Percentiles rank a stretch among this genome's conserved stretches.
phyloP scores from a whole-genome alignment of 2,797 vertebrate genomes.

The Antennarius maculatus region DNA sequence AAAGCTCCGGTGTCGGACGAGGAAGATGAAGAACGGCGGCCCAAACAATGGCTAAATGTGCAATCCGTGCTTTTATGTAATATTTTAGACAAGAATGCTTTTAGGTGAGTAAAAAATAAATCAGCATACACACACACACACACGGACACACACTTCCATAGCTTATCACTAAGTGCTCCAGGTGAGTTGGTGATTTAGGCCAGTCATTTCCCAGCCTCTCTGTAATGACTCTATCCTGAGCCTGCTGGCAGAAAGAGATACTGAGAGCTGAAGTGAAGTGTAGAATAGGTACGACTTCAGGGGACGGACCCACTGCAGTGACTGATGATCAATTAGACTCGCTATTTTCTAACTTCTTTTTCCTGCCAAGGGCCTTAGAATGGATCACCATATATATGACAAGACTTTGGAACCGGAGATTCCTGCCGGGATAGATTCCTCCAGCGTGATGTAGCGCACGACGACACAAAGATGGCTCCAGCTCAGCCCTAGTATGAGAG shows the following conservation, averaged over 20 bases:
- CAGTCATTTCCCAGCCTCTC: conserved; percentile 62
- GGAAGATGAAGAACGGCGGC: no score
- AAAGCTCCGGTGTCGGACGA: not conserved
- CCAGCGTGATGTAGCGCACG: not conserved
- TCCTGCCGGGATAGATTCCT: conserved; percentile 6
- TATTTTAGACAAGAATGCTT: not conserved
- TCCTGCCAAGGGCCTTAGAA: conserved; percentile 5
- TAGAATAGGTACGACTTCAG: conserved; percentile 46
- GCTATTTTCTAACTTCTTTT: conserved; percentile 18
- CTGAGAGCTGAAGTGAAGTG: conserved; percentile 45
- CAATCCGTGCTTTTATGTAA: no score
- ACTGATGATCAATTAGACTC: conserved; percentile 61
- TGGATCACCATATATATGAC: conserved; percentile 27
- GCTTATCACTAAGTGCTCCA: conserved; percentile 66
- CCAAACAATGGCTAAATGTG: not conserved
- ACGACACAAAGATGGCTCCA: not conserved
- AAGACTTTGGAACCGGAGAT: conserved; percentile 24
- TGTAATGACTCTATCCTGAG: conserved; percentile 60
- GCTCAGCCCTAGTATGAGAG: not conserved
- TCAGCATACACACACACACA: conserved; percentile 11
- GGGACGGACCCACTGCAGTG: conserved; percentile 47
- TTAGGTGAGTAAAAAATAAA: conserved; percentile 2
- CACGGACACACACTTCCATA: conserved; percentile 22
- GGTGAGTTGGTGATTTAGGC: conserved; percentile 73
- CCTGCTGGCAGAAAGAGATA: conserved; percentile 65